Evolutionary conservation across 2,113 vertebrate species (phyloP).

Genomic region (Aldabrachelys gigantea): DNA sequence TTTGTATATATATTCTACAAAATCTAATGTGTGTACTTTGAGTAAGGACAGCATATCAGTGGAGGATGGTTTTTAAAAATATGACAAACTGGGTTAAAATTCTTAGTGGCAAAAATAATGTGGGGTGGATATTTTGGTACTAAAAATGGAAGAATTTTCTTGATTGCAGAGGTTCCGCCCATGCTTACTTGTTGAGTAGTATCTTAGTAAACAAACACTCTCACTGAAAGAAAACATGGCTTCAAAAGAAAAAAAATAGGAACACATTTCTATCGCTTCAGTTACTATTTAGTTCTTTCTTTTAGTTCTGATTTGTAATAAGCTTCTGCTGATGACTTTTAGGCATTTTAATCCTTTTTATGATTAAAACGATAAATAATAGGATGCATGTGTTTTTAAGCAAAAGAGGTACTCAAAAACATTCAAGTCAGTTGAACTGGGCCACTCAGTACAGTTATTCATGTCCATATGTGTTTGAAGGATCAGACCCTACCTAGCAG

Average conservation of each 20-base stretch:
- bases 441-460: neutral
- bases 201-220: neutral
- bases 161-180: neutral
- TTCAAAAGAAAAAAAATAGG: neutral
- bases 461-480: neutral
- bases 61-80: neutral
- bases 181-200: neutral
- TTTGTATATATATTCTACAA: neutral
- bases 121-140: neutral
- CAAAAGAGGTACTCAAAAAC: neutral
- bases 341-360: neutral
- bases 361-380: neutral
- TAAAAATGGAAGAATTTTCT: neutral
- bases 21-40: neutral
- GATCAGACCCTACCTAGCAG: neutral
- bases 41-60: neutral
- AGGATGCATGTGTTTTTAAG: neutral
- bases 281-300: neutral
- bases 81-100: neutral
- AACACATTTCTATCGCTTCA: neutral
- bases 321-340: neutral
- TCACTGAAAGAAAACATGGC: neutral
- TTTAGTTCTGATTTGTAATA: neutral
- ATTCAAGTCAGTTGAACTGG: neutral
- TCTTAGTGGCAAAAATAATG: neutral